Evolutionary conservation across 1,140 invertebrate species (phyloP), one percentile per base, ranked within the genome.

Genomic region (Gyrodactylus bullatarudis): DNA sequence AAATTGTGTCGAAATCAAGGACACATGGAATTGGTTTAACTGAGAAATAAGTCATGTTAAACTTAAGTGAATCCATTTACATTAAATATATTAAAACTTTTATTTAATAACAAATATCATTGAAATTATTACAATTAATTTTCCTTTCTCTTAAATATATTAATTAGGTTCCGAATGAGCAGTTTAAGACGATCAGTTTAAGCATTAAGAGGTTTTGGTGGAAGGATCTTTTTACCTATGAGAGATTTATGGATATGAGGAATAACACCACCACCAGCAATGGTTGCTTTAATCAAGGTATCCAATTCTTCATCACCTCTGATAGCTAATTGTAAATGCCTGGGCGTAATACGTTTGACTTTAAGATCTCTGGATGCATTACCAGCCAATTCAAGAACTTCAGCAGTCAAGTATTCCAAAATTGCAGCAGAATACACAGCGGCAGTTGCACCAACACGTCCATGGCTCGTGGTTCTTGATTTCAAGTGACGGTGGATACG

Each of bases 261-360:
- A 80, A 94, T 94, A 76, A 94, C 90, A 23, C 91, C 93, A 85
- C 94, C 94, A 80, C 94, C 93, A 77, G 93, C 93, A 84, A 98
- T 98, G 74, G 93, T 98, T 75, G 93, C 94, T 83, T 98, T 98
- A 79, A 98, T 98, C 74, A 98, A 85, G 79, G 90, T 94, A 84
- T 98, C 93, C 81, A 74, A 54, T 54, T 74, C 73, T 23, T 74
- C 73, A 23, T 74, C 73, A 26, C 54, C 68, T 69, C 73, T n/a
- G 72, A 70, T 71, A 1, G 73, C 73, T 1, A 74, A 22, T 26
- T 74, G 73, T 21, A 74, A 27, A 70, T 74, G 54, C 24, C 73
- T 69, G 2, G 73, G 73, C 20, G 68, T 71, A 27, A 74, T 74
- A 26, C 73, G 54, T 25, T 69, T 74, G 2, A 71, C 69, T 26